Percentiles rank a stretch among this genome's conserved stretches.
Evolutionary conservation across 2,797 vertebrate genomes (phyloP).

Genomic region (Phrynocephalus guinanensis): DNA sequence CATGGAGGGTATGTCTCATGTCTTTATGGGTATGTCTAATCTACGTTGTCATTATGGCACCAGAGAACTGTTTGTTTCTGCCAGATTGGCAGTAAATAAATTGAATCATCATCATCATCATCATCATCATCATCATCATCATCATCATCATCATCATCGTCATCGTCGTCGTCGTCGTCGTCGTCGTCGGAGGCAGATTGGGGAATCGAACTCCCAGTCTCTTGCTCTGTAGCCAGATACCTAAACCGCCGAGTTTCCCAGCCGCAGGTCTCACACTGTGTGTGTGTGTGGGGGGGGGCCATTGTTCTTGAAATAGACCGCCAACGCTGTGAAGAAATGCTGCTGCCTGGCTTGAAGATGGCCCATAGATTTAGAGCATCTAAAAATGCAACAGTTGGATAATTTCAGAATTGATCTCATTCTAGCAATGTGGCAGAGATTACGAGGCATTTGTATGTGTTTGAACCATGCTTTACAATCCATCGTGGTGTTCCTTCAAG

Average conservation of each 20-base stretch:
- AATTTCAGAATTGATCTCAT: background rate
- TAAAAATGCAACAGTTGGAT: background rate
- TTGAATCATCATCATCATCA: too few relatives aligned
- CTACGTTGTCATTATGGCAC: too few relatives aligned
- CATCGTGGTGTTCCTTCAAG: background rate
- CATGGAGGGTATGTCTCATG: too few relatives aligned
- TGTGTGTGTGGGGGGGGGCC: background rate
- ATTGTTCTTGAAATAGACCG: slow-evolving; percentile 23
- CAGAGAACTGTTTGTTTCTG: too few relatives aligned
- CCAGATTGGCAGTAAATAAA: too few relatives aligned
- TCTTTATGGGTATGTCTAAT: too few relatives aligned
- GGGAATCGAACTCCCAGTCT: too few relatives aligned
- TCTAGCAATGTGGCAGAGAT: accelerated
- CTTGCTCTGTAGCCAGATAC: background rate
- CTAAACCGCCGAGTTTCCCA: too few relatives aligned
- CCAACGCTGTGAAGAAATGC: slow-evolving; percentile 15
- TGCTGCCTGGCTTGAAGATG: background rate
- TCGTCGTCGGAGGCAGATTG: too few relatives aligned
- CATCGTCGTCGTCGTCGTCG: too few relatives aligned
- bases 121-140: too few relatives aligned
- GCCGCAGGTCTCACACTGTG: accelerated
- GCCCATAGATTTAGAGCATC: slow-evolving; percentile 18
- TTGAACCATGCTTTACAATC: slow-evolving; percentile 15
- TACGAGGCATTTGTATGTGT: background rate
- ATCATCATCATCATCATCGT: too few relatives aligned